These are phyloP conservation scores for Coenobita brevimanus DNA, from an alignment of 1,140 invertebrate genomes.

Conservation along the genomic window DNA sequence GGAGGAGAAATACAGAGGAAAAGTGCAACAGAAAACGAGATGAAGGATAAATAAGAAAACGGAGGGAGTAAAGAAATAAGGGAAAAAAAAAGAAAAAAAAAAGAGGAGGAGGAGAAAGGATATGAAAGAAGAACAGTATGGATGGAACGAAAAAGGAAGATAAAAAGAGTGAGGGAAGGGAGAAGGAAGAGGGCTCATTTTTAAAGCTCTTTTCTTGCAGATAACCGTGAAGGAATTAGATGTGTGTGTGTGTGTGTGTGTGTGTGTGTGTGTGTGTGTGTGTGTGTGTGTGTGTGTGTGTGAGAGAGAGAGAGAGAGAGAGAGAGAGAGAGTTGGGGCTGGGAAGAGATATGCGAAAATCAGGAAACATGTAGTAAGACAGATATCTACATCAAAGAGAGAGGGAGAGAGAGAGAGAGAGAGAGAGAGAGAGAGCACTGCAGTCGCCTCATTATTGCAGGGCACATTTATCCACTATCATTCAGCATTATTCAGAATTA, in stretches of 20 bases:
- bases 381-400: no score
- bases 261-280: slow-evolving; percentile 12
- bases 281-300: no score
- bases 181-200: background rate
- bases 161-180: background rate
- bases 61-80: background rate
- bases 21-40: no score
- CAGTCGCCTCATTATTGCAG: no score
- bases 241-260: background rate
- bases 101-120: background rate
- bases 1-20: no score
- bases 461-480: no score
- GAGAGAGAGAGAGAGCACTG: background rate
- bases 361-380: no score
- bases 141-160: background rate
- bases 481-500: no score
- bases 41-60: background rate
- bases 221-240: background rate
- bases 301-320: no score
- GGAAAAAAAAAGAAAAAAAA: background rate
- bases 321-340: no score
- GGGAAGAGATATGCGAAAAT: no score
- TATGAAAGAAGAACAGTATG: background rate
- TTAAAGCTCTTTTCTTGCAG: no score
- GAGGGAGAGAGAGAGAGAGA: background rate